phyloP scores from a whole-genome alignment of 2,113 vertebrate species.

The Phyllostomus discolor region DNA sequence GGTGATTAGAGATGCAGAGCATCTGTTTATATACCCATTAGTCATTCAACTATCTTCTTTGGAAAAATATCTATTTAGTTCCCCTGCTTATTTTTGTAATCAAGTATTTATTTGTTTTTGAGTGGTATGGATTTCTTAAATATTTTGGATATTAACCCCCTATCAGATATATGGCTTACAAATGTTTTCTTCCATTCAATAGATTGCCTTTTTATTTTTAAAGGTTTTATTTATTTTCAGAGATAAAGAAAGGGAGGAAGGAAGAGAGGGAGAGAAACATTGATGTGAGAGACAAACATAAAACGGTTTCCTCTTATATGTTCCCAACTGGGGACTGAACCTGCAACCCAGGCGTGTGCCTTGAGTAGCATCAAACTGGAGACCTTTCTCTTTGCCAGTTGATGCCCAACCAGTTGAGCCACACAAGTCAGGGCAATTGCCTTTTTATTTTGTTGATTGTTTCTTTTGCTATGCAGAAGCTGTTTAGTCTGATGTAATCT shows the following conservation, averaged over 20 bases:
- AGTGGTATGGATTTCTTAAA: neutral
- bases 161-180: neutral
- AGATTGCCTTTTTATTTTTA: neutral
- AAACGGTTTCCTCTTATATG: no score
- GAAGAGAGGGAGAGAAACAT: no score
- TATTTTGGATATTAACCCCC: neutral
- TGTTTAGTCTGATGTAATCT: neutral
- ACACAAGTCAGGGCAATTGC: no score
- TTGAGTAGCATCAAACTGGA: no score
- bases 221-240: no score
- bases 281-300: no score
- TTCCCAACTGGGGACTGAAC: no score
- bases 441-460: neutral
- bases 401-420: no score
- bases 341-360: no score
- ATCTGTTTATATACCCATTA: neutral
- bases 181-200: neutral
- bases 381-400: no score
- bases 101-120: neutral
- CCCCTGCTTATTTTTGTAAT: neutral
- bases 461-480: neutral
- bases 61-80: neutral
- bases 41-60: neutral
- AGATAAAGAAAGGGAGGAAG: no score
- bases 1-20: neutral